Percentiles rank a stretch among this genome's conserved stretches.
Evolutionary conservation across 1,140 invertebrate genomes (phyloP).

Genomic region (Zophobas atratus): DNA sequence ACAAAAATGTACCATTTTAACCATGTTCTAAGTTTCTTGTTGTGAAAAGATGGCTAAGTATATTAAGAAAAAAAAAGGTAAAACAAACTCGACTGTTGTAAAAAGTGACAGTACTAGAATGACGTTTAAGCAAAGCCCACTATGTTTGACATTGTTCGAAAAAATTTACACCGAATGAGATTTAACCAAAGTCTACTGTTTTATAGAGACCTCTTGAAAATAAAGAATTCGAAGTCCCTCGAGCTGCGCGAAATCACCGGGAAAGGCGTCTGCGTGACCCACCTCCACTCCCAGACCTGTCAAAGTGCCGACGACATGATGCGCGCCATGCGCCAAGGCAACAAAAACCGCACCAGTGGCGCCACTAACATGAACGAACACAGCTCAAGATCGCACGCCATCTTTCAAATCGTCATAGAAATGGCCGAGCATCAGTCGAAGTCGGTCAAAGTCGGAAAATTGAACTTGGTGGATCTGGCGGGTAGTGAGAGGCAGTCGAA

Average conservation of each 20-base stretch:
- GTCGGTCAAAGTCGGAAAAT: slow-evolving; percentile 77
- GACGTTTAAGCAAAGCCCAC: neutral
- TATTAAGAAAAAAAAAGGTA: too few relatives aligned
- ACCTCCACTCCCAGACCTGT: slow-evolving; percentile 91
- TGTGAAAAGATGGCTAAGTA: too few relatives aligned
- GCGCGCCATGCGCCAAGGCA: slow-evolving; percentile 90
- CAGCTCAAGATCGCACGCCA: slow-evolving; percentile 97
- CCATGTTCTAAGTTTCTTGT: too few relatives aligned
- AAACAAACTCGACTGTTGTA: too few relatives aligned
- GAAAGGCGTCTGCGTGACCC: slow-evolving; percentile 93
- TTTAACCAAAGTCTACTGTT: neutral
- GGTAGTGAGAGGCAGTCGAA: slow-evolving; percentile 94
- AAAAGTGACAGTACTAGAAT: too few relatives aligned
- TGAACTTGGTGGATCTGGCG: slow-evolving; percentile 84
- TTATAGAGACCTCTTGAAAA: slow-evolving; percentile 87
- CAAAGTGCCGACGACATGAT: slow-evolving; percentile 94
- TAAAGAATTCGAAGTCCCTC: slow-evolving; percentile 81
- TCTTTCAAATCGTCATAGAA: slow-evolving; percentile 98
- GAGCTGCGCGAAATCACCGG: slow-evolving; percentile 81
- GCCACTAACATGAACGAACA: slow-evolving; percentile 99
- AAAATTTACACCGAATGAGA: too few relatives aligned
- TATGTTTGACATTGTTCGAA: neutral
- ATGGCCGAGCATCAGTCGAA: slow-evolving; percentile 86
- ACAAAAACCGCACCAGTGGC: slow-evolving; percentile 90
- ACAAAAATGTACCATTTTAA: too few relatives aligned